Percentiles rank a stretch among this genome's conserved stretches.
phyloP scores from a whole-genome alignment of 2,113 vertebrate species.

The Trochalopteron elliotii region DNA sequence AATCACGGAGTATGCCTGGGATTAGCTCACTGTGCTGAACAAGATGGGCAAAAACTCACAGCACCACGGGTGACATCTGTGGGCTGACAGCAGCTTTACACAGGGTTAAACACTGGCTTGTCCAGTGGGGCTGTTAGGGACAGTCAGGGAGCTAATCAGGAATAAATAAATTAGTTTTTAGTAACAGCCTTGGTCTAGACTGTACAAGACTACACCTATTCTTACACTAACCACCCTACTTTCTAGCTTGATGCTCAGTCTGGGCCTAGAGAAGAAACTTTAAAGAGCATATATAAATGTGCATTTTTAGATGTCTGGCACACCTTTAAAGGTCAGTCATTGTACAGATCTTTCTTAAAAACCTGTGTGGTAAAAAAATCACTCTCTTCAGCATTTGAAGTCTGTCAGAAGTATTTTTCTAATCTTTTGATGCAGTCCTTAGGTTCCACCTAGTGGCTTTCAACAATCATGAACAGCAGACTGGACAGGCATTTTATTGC shows the following conservation, averaged over 20 bases:
- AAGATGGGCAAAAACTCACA: background rate
- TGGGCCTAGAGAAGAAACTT: background rate
- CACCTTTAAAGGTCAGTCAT: background rate
- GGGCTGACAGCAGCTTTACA: background rate
- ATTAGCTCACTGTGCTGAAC: background rate
- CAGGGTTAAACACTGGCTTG: background rate
- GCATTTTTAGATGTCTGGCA: background rate
- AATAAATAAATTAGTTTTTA: background rate
- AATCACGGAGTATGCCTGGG: background rate
- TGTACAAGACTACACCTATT: background rate
- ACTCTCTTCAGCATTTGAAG: background rate
- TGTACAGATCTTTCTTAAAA: background rate
- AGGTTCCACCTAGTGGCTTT: constrained; percentile 53
- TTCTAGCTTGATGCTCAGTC: background rate
- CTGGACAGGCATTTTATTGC: background rate
- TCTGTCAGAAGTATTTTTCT: background rate
- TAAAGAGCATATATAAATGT: background rate
- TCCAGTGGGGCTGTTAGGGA: background rate
- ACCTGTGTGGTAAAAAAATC: background rate
- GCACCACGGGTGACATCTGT: background rate
- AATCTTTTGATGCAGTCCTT: background rate
- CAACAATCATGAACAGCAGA: background rate
- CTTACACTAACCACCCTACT: background rate
- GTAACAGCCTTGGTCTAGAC: background rate
- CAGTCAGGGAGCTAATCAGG: background rate